phyloP scores from a whole-genome alignment of 2,113 vertebrate species.

The Penelope pileata region DNA sequence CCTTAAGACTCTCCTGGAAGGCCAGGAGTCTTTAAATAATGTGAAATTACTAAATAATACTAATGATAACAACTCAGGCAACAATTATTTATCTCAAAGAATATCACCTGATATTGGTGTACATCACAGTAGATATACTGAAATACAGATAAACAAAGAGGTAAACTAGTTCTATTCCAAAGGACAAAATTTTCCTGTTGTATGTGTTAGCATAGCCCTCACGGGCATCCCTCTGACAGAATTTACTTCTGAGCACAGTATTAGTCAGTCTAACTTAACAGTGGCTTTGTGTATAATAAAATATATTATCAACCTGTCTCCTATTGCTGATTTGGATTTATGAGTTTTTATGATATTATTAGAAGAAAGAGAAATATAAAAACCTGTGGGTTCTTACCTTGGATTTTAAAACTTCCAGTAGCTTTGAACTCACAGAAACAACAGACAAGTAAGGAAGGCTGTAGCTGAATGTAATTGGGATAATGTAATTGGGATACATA shows the following conservation, averaged over 20 bases:
- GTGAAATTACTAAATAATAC: background rate
- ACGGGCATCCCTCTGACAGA: background rate
- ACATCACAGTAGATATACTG: background rate
- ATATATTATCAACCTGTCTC: constrained; percentile 25
- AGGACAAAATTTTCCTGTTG: background rate
- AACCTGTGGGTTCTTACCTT: background rate
- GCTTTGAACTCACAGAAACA: background rate
- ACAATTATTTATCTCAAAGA: background rate
- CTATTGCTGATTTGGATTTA: background rate
- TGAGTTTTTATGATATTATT: background rate
- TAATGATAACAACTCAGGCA: background rate
- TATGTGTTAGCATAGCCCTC: background rate
- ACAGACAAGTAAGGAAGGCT: background rate
- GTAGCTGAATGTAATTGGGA: background rate
- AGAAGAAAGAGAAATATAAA: background rate
- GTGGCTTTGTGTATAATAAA: constrained; percentile 33
- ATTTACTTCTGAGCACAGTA: constrained; percentile 7
- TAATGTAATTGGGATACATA: background rate
- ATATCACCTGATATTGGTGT: background rate
- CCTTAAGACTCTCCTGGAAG: background rate
- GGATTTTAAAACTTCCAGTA: background rate
- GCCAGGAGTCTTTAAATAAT: background rate
- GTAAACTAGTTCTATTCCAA: background rate
- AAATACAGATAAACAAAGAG: background rate
- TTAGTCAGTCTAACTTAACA: constrained; percentile 7